Percentiles rank a stretch among this genome's conserved stretches.
Conservation (phyloP, 2,113 vertebrate genomes). For the Varanus salvator region DNA sequence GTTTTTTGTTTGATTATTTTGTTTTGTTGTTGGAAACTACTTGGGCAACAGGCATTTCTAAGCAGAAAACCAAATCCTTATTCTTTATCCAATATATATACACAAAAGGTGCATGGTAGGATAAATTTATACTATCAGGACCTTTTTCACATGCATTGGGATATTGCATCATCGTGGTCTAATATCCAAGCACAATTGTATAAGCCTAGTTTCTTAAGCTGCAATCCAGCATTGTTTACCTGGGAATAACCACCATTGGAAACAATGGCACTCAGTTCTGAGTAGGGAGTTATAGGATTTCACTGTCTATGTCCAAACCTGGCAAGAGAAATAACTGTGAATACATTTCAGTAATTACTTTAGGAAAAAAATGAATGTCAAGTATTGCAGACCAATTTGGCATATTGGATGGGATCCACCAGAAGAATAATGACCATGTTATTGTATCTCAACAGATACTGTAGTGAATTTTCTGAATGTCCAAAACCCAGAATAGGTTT, state of each 20-base stretch:
- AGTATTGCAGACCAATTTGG: background rate
- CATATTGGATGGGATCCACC: no score
- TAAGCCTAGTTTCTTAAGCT: background rate
- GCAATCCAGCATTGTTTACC: background rate
- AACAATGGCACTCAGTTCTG: background rate
- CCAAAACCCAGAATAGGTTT: no score
- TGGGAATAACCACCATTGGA: no score
- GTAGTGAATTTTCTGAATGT: no score
- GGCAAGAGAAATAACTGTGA: background rate
- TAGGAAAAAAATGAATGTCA: background rate
- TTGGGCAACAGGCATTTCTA: background rate
- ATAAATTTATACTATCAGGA: background rate
- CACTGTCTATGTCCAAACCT: background rate
- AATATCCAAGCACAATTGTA: background rate
- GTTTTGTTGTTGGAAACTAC: conserved; percentile 15
- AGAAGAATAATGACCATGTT: no score
- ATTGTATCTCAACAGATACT: no score
- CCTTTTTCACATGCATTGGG: background rate
- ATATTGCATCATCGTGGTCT: background rate
- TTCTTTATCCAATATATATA: background rate
- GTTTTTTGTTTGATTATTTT: conserved; percentile 20
- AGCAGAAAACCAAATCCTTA: conserved; percentile 6
- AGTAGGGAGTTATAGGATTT: background rate
- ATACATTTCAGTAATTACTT: background rate
- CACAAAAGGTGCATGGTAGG: rapidly evolving